These are phyloP conservation scores for Nymphalis c-album DNA, from an alignment of 2,888 invertebrate genomes.

Conservation along the genomic window DNA sequence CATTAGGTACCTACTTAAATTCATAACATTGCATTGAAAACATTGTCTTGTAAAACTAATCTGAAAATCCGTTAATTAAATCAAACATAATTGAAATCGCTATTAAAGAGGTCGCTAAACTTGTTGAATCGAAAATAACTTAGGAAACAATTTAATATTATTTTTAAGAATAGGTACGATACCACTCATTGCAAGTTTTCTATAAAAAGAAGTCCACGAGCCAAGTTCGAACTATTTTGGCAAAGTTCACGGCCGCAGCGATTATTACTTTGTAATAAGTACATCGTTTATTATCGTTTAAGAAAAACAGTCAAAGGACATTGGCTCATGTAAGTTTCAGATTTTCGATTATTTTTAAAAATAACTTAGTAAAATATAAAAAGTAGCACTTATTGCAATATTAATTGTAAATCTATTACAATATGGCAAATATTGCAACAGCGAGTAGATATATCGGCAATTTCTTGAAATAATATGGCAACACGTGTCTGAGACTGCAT, in stretches of 20 bases:
- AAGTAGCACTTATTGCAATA: background rate
- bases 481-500: constrained; percentile 65
- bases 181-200: background rate
- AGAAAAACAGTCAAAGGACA: background rate
- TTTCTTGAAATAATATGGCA: constrained; percentile 54
- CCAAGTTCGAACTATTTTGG: constrained; percentile 23
- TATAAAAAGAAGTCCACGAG: background rate
- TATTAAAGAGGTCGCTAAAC: background rate
- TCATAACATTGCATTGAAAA: no score
- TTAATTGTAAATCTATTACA: background rate
- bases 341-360: background rate
- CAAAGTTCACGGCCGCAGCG: constrained; percentile 14
- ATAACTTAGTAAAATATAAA: no score
- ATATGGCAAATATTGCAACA: background rate
- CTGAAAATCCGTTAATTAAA: no score
- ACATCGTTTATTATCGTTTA: background rate
- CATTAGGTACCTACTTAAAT: no score
- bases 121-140: background rate
- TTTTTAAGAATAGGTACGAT: background rate
- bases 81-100: no score
- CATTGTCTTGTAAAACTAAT: no score
- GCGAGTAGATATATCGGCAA: background rate
- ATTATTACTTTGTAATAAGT: constrained; percentile 9
- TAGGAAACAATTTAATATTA: background rate
- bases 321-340: no score